Percentiles rank a stretch among this genome's conserved stretches.
Evolutionary conservation across 2,113 vertebrate species (phyloP).

Genomic region (Oreotragus oreotragus): DNA sequence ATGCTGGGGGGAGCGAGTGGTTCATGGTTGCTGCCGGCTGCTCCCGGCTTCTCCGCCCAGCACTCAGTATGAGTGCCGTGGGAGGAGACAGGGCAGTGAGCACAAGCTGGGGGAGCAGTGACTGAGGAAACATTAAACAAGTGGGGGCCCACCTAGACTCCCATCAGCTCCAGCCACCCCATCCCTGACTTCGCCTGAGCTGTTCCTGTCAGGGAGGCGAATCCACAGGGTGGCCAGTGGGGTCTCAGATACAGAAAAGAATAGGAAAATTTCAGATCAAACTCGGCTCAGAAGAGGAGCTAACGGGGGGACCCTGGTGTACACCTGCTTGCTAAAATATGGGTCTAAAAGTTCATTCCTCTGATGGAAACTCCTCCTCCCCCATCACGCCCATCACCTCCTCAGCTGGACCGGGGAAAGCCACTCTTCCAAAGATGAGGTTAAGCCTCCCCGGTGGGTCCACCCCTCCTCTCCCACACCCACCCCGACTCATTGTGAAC

Average conservation of each 20-base stretch:
- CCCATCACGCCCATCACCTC: fast-evolving
- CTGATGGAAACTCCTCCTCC: fast-evolving
- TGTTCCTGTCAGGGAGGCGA: not conserved
- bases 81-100: fast-evolving
- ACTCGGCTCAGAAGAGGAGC: not conserved
- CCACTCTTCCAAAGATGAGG: not conserved
- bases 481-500: not conserved
- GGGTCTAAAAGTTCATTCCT: not conserved
- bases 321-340: not conserved
- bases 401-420: not conserved
- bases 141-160: not conserved
- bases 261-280: not conserved
- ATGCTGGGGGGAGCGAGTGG: not conserved
- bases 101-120: not conserved
- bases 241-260: not conserved
- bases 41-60: not conserved
- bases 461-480: not conserved
- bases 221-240: fast-evolving
- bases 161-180: not conserved
- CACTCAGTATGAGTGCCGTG: fast-evolving
- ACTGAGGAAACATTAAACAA: not conserved
- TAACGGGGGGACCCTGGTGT: fast-evolving
- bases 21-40: not conserved
- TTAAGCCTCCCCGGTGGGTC: fast-evolving
- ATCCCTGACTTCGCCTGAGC: not conserved